Conservation (phyloP, 2,113 vertebrate species). For the Gymnobelideus leadbeateri region DNA sequence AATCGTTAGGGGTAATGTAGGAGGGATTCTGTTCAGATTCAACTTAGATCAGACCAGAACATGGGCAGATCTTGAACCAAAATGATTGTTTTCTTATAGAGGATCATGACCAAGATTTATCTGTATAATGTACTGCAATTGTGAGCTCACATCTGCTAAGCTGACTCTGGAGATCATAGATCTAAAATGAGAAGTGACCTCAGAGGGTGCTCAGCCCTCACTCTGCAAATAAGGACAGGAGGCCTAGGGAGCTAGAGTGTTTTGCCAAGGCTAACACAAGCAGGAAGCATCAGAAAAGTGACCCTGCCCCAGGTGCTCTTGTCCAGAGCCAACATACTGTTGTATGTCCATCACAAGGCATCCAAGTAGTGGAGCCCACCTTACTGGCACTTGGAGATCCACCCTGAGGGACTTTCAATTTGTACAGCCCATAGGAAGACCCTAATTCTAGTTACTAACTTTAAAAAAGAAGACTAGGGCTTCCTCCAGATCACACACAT, state of each 20-base stretch:
- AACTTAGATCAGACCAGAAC: not conserved
- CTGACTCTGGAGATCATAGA: not conserved
- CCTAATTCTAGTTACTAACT: not conserved
- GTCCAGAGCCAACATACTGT: not conserved
- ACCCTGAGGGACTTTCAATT: not conserved
- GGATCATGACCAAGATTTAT: not conserved
- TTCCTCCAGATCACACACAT: not conserved
- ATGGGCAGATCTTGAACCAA: not conserved
- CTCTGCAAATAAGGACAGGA: not conserved
- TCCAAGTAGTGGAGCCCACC: not conserved
- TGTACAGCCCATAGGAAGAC: not conserved
- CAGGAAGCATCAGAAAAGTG: not conserved
- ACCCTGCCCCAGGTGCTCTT: not conserved
- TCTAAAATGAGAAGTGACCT: not conserved
- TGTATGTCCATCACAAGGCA: not conserved
- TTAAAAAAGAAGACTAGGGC: not conserved
- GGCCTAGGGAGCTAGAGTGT: not conserved
- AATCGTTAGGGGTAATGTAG: not conserved
- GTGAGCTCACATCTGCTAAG: not conserved
- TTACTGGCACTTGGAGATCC: not conserved
- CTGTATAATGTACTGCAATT: constrained; percentile 12
- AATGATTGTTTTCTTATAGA: constrained; percentile 22
- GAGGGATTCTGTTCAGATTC: not conserved
- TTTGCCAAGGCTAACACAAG: not conserved
- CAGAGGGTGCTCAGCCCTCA: not conserved